Evolutionary conservation across 1,140 invertebrate species (phyloP).

Genomic region (Heterodera carotae): DNA sequence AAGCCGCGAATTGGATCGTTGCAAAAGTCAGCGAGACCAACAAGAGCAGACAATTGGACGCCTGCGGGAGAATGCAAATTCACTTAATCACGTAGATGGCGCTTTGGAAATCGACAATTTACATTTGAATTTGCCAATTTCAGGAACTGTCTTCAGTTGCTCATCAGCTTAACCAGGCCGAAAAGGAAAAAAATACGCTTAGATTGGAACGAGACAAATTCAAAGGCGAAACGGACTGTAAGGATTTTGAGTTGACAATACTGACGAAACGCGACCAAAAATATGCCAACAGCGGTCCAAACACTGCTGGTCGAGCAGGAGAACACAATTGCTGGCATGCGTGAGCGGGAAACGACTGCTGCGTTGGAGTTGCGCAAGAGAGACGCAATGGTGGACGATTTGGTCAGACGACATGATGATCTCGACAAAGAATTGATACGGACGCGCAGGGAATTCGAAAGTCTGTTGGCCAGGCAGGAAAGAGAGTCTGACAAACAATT

Average conservation of each 20-base stretch:
- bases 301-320: slow-evolving; percentile 15
- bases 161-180: slow-evolving; percentile 14
- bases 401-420: neutral
- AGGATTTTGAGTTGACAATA: too few relatives aligned
- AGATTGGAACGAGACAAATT: slow-evolving; percentile 20
- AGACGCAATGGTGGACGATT: slow-evolving; percentile 18
- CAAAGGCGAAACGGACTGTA: slow-evolving; percentile 15
- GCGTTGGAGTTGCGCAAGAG: slow-evolving; percentile 6
- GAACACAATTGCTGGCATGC: slow-evolving; percentile 9
- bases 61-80: slow-evolving; percentile 7
- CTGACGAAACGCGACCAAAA: neutral
- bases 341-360: slow-evolving; percentile 9
- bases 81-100: slow-evolving; percentile 13
- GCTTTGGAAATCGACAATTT: neutral
- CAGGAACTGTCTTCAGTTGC: slow-evolving; percentile 15
- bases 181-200: slow-evolving; percentile 14
- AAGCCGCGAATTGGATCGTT: slow-evolving; percentile 6
- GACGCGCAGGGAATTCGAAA: slow-evolving; percentile 15
- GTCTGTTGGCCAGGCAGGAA: slow-evolving; percentile 14
- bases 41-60: slow-evolving; percentile 26
- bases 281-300: slow-evolving; percentile 8
- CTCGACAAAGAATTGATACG: slow-evolving; percentile 7
- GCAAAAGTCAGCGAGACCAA: slow-evolving; percentile 24
- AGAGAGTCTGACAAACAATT: slow-evolving; percentile 15
- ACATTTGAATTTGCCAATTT: too few relatives aligned